Evolutionary conservation across 2,113 vertebrate genomes (phyloP).

Genomic region (Carettochelys insculpta): DNA sequence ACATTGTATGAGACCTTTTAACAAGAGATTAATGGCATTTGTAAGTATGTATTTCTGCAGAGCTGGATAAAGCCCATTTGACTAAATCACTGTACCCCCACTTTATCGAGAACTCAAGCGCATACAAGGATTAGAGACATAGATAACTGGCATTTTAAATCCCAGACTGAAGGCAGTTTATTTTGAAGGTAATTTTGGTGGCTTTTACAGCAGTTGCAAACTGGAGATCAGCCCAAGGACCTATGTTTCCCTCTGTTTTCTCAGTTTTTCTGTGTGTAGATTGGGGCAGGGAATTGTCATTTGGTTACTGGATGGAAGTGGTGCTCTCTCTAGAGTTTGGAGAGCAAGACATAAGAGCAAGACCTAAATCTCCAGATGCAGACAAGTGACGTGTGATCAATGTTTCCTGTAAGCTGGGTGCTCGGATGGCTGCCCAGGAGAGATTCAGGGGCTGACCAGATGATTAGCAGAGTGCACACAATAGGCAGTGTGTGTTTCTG

Average conservation of each 20-base stretch:
- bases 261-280: no score
- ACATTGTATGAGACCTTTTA: accelerated
- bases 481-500: no score
- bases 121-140: accelerated
- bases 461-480: no score
- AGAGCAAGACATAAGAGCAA: neutral
- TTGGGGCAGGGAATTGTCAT: neutral
- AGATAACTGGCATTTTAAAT: neutral
- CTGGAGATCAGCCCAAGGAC: accelerated
- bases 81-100: neutral
- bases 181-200: neutral
- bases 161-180: neutral
- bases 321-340: no score
- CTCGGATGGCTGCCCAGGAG: no score
- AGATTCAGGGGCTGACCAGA: no score
- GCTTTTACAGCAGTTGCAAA: neutral
- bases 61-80: neutral
- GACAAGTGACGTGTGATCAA: no score
- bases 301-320: neutral
- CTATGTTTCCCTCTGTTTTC: accelerated
- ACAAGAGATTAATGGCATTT: neutral
- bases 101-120: neutral
- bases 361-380: no score
- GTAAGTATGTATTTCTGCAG: accelerated
- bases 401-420: no score